Evolutionary conservation across 2,113 vertebrate genomes (phyloP).

Genomic region (Epinephelus cyanopodus): DNA sequence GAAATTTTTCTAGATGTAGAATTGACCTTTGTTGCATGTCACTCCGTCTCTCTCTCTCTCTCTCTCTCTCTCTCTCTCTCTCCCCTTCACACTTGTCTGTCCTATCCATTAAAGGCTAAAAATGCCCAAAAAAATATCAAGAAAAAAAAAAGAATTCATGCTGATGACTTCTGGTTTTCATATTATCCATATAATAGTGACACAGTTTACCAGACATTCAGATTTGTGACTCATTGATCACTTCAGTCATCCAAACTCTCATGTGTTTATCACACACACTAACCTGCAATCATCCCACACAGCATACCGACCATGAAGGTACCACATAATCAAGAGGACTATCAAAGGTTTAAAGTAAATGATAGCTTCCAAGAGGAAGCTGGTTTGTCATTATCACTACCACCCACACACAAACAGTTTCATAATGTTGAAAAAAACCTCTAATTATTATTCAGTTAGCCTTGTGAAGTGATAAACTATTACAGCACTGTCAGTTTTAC

Average conservation of each 20-base stretch:
- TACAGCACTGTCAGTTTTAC: neutral
- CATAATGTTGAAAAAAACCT: neutral
- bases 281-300: slow-evolving; percentile 4
- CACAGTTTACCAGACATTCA: neutral
- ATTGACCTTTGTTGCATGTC: no score
- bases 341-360: neutral
- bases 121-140: neutral
- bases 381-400: slow-evolving; percentile 1
- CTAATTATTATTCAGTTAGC: neutral
- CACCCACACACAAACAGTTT: slow-evolving; percentile 17
- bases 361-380: neutral
- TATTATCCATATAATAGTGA: no score
- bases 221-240: neutral
- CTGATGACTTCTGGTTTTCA: no score
- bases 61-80: no score
- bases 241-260: neutral
- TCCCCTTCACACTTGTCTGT: no score
- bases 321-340: neutral
- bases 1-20: neutral
- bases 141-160: neutral
- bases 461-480: neutral
- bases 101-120: no score
- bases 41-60: no score
- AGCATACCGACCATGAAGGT: neutral
- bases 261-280: neutral